Evolutionary conservation across 1,140 invertebrate species (phyloP).

Genomic region (Pristionchus pacificus): DNA sequence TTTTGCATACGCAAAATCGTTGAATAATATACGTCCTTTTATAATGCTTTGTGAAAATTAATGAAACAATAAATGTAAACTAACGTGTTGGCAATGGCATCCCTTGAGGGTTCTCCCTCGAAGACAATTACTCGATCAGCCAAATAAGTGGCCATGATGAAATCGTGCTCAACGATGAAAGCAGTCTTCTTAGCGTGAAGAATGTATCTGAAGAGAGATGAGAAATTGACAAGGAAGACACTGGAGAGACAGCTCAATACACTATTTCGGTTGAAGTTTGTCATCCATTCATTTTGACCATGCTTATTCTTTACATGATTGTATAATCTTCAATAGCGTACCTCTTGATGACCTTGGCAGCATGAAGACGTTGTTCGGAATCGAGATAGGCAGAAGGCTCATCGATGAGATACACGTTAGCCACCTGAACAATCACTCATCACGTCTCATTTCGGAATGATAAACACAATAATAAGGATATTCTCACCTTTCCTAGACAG

Average conservation of each 20-base stretch:
- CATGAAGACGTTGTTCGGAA: slow-evolving; percentile 98
- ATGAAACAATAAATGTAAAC: slow-evolving; percentile 22
- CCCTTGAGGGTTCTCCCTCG: slow-evolving; percentile 83
- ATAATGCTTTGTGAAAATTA: too few relatives aligned
- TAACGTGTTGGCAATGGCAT: slow-evolving; percentile 77
- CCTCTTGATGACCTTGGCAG: slow-evolving; percentile 97
- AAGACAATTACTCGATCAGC: slow-evolving; percentile 98
- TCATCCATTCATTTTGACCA: too few relatives aligned
- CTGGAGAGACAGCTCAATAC: slow-evolving; percentile 3
- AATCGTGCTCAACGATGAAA: slow-evolving; percentile 99
- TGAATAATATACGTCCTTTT: too few relatives aligned
- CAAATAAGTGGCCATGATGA: slow-evolving; percentile 99
- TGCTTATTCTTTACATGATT: too few relatives aligned
- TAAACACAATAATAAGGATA: too few relatives aligned
- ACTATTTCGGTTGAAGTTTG: slow-evolving; percentile 4
- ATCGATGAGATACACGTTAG: slow-evolving; percentile 97
- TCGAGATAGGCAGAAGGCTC: slow-evolving; percentile 98
- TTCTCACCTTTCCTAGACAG: slow-evolving; percentile 81
- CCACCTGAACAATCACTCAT: slow-evolving; percentile 64
- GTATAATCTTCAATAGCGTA: too few relatives aligned
- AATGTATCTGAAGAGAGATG: slow-evolving; percentile 79
- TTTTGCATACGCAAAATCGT: too few relatives aligned
- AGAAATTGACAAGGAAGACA: neutral
- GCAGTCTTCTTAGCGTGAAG: slow-evolving; percentile 98
- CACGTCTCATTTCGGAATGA: too few relatives aligned